These are phyloP conservation scores for Microplitis demolitor DNA, from an alignment of 1,140 invertebrate genomes.

Conservation along the genomic window DNA sequence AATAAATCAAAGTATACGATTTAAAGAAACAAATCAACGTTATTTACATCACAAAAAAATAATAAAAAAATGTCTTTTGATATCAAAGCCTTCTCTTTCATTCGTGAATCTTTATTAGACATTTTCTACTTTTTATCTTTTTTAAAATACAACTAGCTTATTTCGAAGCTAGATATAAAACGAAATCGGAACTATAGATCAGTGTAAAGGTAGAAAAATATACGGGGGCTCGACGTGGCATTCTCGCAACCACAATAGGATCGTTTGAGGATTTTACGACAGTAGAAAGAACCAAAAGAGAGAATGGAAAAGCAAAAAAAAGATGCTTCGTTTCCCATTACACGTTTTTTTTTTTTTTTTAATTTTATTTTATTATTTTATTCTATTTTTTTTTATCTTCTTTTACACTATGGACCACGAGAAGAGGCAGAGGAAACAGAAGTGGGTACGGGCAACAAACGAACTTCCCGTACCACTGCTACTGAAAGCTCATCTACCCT, in stretches of 20 bases:
- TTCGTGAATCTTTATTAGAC: not conserved
- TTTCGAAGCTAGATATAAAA: not conserved
- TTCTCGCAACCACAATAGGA: slow-evolving; percentile 1
- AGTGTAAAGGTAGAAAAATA: not conserved
- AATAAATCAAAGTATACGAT: not conserved
- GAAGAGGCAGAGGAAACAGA: not conserved
- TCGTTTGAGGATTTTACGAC: slow-evolving; percentile 2
- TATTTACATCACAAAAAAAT: not conserved
- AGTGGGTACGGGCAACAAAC: slow-evolving; percentile 3
- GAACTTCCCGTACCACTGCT: not conserved
- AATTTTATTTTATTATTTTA: not conserved
- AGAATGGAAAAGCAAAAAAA: slow-evolving; percentile 1
- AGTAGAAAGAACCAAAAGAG: not conserved
- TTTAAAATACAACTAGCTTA: not conserved
- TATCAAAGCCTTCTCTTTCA: not conserved
- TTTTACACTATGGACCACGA: not conserved
- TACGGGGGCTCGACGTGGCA: not conserved
- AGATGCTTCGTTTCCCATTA: slow-evolving; percentile 12
- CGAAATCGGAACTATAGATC: slow-evolving; percentile 6
- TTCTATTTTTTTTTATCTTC: not conserved
- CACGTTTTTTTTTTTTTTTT: not conserved
- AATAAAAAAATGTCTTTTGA: not conserved
- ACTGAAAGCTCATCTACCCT: slow-evolving; percentile 9
- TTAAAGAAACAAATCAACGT: slow-evolving; percentile 1
- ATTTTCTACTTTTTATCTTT: not conserved